Evolutionary conservation across 1,140 invertebrate genomes (phyloP).

Genomic region (Centruroides sculpturatus): DNA sequence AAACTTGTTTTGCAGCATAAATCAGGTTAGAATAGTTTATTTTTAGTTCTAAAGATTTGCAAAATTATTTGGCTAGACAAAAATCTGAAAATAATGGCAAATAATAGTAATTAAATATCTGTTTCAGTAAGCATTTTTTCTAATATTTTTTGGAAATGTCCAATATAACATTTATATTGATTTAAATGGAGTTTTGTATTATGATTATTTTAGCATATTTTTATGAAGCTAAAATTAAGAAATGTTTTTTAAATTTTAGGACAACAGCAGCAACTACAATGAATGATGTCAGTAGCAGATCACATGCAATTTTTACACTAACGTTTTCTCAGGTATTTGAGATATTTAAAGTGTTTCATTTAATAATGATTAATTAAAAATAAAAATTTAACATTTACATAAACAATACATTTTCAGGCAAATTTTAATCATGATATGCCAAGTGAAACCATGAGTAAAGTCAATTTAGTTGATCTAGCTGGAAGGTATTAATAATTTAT

Average conservation of each 20-base stretch:
- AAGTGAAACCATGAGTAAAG: slow-evolving; percentile 71
- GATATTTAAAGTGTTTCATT: too few species aligned
- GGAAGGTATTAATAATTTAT: slow-evolving; percentile 43
- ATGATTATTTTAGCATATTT: not conserved
- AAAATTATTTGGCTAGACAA: too few species aligned
- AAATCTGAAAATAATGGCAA: too few species aligned
- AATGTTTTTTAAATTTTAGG: slow-evolving; percentile 20
- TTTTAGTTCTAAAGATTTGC: too few species aligned
- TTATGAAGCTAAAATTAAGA: slow-evolving; percentile 14
- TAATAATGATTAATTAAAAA: not conserved
- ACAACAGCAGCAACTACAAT: slow-evolving; percentile 64
- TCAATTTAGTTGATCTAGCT: slow-evolving; percentile 74
- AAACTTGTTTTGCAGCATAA: too few species aligned
- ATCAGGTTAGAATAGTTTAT: too few species aligned
- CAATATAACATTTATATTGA: too few species aligned
- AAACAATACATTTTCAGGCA: not conserved
- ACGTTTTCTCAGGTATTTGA: slow-evolving; percentile 28
- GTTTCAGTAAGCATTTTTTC: too few species aligned
- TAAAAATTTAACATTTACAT: not conserved
- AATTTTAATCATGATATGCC: slow-evolving; percentile 23
- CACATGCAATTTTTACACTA: slow-evolving; percentile 76
- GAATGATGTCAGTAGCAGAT: slow-evolving; percentile 71
- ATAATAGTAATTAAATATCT: too few species aligned
- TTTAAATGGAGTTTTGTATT: too few species aligned
- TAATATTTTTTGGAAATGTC: too few species aligned